phyloP scores from a whole-genome alignment of 2,113 vertebrate species.

The Ochotona curzoniae region DNA sequence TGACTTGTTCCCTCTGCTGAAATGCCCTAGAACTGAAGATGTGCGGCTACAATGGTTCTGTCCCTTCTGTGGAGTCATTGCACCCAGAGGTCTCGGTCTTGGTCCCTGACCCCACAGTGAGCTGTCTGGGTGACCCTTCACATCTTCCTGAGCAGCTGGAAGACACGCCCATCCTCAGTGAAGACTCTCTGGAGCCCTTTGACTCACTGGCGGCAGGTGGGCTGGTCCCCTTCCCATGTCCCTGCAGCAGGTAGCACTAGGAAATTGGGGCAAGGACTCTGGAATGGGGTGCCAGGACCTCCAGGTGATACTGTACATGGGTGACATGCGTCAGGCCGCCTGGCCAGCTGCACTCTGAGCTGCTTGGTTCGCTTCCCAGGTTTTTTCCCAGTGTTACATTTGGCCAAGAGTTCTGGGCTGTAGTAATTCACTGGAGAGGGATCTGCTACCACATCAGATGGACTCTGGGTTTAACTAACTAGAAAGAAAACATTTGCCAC shows the following conservation, averaged over 20 bases:
- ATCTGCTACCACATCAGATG: conserved; percentile 57
- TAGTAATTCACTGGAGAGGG: conserved; percentile 43
- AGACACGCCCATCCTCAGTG: conserved; percentile 83
- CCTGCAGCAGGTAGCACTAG: not conserved
- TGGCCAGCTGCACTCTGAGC: conserved; percentile 45
- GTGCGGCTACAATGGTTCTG: conserved; percentile 81
- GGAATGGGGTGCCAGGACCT: not conserved
- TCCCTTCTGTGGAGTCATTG: conserved; percentile 76
- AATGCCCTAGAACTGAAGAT: conserved; percentile 84
- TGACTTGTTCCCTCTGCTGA: conserved; percentile 38
- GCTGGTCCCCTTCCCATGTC: not conserved
- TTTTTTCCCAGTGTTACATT: conserved; percentile 57
- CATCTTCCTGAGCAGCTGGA: conserved; percentile 84
- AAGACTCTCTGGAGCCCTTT: conserved; percentile 86
- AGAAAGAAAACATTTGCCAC: conserved; percentile 14
- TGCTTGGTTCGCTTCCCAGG: conserved; percentile 70
- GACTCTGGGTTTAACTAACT: conserved; percentile 59
- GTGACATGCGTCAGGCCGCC: not conserved
- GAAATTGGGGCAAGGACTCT: not conserved
- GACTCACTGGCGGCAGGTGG: conserved; percentile 85
- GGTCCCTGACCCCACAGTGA: conserved; percentile 74
- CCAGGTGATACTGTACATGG: not conserved
- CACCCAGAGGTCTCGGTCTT: conserved; percentile 83
- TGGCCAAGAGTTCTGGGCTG: conserved; percentile 56
- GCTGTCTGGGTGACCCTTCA: conserved; percentile 83